phyloP scores from a whole-genome alignment of 1,140 invertebrate genomes.

The Whitmania pigra region DNA sequence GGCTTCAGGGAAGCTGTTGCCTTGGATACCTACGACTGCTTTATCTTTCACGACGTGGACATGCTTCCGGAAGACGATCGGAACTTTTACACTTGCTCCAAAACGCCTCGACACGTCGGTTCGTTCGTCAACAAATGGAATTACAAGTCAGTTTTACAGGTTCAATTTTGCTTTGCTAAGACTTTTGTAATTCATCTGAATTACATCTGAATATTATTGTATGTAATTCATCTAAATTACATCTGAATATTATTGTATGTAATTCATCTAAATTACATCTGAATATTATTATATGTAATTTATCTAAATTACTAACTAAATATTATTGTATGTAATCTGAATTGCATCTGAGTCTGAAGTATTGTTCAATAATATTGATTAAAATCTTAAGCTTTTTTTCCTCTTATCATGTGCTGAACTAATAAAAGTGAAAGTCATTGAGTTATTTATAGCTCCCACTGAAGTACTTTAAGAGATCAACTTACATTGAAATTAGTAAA shows the following conservation, averaged over 20 bases:
- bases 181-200: background rate
- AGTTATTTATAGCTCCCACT: background rate
- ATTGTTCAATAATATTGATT: background rate
- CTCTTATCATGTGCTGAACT: no score
- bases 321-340: no score
- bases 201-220: no score
- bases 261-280: no score
- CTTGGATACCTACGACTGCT: slow-evolving; percentile 23
- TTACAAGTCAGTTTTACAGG: slow-evolving; percentile 17
- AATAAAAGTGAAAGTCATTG: no score
- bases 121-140: slow-evolving; percentile 21
- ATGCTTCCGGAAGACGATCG: slow-evolving; percentile 24
- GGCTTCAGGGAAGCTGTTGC: slow-evolving; percentile 19
- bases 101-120: slow-evolving; percentile 30
- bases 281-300: no score
- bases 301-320: no score
- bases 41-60: slow-evolving; percentile 29
- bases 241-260: no score
- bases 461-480: background rate
- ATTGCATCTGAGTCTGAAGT: background rate
- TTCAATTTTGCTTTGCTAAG: background rate
- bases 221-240: no score
- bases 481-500: background rate
- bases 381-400: background rate
- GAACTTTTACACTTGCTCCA: slow-evolving; percentile 28